A percentile compares a stretch with the other conserved stretches of the same genome.
phyloP scores from a whole-genome alignment of 2,113 vertebrate genomes.

The Tricholaema leucomelas region DNA sequence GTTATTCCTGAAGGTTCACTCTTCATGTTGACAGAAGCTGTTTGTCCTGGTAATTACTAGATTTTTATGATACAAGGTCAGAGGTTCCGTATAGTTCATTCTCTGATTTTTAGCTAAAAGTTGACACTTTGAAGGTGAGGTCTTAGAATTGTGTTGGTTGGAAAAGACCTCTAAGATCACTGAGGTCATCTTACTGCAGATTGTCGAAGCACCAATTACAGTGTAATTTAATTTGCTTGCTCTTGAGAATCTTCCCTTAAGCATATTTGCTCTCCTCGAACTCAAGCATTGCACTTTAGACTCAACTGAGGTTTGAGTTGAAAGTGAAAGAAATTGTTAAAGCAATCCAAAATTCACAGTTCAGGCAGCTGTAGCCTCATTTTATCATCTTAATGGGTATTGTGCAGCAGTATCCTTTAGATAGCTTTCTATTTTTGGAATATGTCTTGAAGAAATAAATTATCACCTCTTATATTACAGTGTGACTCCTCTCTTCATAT shows the following conservation, averaged over 20 bases:
- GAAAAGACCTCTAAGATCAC: no score
- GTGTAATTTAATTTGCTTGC: neutral
- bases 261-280: neutral
- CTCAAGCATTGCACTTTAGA: neutral
- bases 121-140: neutral
- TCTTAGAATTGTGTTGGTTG: neutral
- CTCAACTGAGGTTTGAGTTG: neutral
- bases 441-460: neutral
- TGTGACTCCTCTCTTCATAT: neutral
- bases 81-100: neutral
- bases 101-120: neutral
- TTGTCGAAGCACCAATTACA: neutral
- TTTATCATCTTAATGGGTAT: neutral
- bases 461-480: neutral
- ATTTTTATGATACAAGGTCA: neutral
- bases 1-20: neutral
- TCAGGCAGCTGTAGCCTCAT: neutral
- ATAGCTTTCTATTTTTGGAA: neutral
- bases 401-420: neutral
- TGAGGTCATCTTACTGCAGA: neutral
- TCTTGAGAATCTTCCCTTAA: neutral
- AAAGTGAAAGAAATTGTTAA: neutral
- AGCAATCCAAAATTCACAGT: neutral
- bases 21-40: neutral
- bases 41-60: neutral